A percentile compares a stretch with the other conserved stretches of the same genome.
phyloP scores from a whole-genome alignment of 2,113 vertebrate species.

The Heterotis niloticus region DNA sequence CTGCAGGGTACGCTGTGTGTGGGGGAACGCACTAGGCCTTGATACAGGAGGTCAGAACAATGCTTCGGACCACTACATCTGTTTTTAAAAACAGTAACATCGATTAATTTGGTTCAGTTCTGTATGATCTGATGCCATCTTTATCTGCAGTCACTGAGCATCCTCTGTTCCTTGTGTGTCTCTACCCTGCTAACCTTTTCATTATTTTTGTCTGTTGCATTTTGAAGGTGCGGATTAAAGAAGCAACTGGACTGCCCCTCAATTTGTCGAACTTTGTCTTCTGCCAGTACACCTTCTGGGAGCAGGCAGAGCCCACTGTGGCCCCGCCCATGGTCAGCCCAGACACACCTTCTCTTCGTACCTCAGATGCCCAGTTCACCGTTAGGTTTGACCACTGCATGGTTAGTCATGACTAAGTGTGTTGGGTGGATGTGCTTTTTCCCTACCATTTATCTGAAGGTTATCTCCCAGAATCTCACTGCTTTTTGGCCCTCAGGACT shows the following conservation, averaged over 20 bases:
- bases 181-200: neutral
- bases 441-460: too few relatives aligned
- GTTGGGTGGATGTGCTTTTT: neutral
- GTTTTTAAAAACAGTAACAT: neutral
- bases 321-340: conserved; percentile 92
- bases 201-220: conserved; percentile 22
- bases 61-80: neutral
- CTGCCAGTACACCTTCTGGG: conserved; percentile 97
- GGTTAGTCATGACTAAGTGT: conserved; percentile 54
- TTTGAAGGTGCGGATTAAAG: conserved; percentile 89
- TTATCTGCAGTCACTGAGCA: neutral
- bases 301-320: conserved; percentile 80
- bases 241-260: conserved; percentile 86
- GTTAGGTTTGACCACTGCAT: conserved; percentile 89
- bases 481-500: conserved; percentile 69
- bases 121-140: too few relatives aligned
- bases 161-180: neutral
- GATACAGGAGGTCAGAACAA: neutral
- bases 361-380: conserved; percentile 79
- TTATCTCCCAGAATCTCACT: neutral
- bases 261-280: conserved; percentile 98
- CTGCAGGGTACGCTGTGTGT: conserved; percentile 73
- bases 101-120: neutral
- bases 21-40: neutral
- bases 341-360: conserved; percentile 75